A percentile compares a stretch with the other conserved stretches of the same genome.
Evolutionary conservation across 2,797 vertebrate genomes (phyloP).

Genomic region (Brachyalestes nurse): DNA sequence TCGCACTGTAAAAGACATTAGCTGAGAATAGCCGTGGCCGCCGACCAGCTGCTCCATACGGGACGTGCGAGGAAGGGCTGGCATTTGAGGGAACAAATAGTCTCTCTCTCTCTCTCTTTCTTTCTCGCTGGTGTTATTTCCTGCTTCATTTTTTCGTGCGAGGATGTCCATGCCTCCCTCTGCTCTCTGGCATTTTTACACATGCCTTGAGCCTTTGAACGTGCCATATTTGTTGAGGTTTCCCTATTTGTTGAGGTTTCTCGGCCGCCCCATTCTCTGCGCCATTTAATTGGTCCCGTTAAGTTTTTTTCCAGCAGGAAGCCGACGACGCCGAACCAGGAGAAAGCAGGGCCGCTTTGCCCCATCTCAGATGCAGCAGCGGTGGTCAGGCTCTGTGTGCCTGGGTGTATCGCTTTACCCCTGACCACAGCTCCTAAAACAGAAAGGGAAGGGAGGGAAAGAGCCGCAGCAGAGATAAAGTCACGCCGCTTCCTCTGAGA

Average conservation of each 20-base stretch:
- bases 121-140: slow-evolving; percentile 45
- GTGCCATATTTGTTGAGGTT: slow-evolving; percentile 46
- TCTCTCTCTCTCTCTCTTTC: slow-evolving; percentile 39
- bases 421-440: slow-evolving; percentile 57
- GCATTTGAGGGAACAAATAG: slow-evolving; percentile 57
- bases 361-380: slow-evolving; percentile 42
- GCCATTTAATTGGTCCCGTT: slow-evolving; percentile 58
- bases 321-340: slow-evolving; percentile 35
- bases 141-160: slow-evolving; percentile 46
- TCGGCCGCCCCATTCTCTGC: slow-evolving; percentile 46
- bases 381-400: slow-evolving; percentile 50
- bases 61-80: slow-evolving; percentile 33
- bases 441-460: slow-evolving; percentile 52
- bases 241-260: slow-evolving; percentile 31
- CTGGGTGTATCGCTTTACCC: slow-evolving; percentile 55
- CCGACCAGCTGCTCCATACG: slow-evolving; percentile 49
- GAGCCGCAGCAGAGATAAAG: slow-evolving; percentile 22
- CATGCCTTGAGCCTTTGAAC: slow-evolving; percentile 47
- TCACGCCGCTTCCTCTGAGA: slow-evolving; percentile 40
- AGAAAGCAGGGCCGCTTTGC: slow-evolving; percentile 33
- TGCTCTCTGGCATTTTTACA: slow-evolving; percentile 51
- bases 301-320: slow-evolving; percentile 54
- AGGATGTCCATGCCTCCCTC: slow-evolving; percentile 48
- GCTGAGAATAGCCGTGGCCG: slow-evolving; percentile 56
- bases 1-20: slow-evolving; percentile 61